Evolutionary conservation across 1,140 invertebrate genomes (phyloP).

Genomic region (Monomorium pharaonis): DNA sequence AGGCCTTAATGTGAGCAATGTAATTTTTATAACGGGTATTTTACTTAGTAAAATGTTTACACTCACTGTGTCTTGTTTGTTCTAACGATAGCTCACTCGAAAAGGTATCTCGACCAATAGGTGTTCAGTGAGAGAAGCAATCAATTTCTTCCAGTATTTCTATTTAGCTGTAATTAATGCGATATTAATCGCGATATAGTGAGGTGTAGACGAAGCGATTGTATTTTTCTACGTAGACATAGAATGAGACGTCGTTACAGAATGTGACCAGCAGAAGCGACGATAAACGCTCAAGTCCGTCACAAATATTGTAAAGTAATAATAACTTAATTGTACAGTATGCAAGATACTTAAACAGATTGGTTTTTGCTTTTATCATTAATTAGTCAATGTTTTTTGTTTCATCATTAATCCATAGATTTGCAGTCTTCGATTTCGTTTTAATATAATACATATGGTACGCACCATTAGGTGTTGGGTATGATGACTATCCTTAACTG

Average conservation of each 20-base stretch:
- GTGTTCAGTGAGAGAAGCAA: slow-evolving; percentile 60
- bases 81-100: slow-evolving; percentile 7
- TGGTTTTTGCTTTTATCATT: not conserved
- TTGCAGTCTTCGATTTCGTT: slow-evolving; percentile 36
- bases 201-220: slow-evolving; percentile 12
- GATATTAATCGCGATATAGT: slow-evolving; percentile 26
- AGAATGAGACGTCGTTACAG: slow-evolving; percentile 13
- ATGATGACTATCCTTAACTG: not conserved
- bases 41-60: slow-evolving; percentile 21
- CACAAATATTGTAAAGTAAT: slow-evolving; percentile 5
- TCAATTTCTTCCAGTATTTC: slow-evolving; percentile 63
- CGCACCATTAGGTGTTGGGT: slow-evolving; percentile 60
- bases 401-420: not conserved
- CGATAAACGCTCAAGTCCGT: slow-evolving; percentile 32
- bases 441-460: slow-evolving; percentile 63
- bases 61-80: slow-evolving; percentile 48
- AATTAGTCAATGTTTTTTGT: not conserved
- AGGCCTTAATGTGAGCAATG: not conserved
- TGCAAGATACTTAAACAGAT: not conserved
- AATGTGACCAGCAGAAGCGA: slow-evolving; percentile 32
- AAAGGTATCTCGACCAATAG: slow-evolving; percentile 53
- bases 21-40: slow-evolving; percentile 49
- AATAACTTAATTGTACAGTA: slow-evolving; percentile 31
- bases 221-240: not conserved
- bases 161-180: slow-evolving; percentile 40